Percentiles rank a stretch among this genome's conserved stretches.
These are phyloP conservation scores for Cossypha dichroa DNA, from an alignment of 2,797 vertebrate genomes.

Conservation along the genomic window DNA sequence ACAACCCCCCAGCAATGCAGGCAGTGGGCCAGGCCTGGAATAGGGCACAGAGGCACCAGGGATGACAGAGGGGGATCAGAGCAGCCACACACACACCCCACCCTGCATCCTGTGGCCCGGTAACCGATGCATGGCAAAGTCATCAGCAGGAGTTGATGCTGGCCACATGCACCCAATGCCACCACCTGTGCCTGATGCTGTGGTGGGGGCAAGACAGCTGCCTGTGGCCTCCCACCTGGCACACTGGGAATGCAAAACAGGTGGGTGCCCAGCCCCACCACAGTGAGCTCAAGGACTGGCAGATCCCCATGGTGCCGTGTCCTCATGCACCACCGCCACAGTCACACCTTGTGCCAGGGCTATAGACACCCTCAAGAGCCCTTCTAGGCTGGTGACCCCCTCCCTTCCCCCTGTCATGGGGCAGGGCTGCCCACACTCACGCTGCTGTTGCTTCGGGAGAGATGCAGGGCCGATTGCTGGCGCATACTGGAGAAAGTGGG, in stretches of 20 bases:
- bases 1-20: conserved; percentile 13
- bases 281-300: not conserved
- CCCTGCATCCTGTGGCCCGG: not conserved
- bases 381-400: not conserved
- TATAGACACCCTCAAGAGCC: not conserved
- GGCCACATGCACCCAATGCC: fast-evolving
- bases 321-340: not conserved
- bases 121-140: fast-evolving
- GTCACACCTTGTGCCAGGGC: not conserved
- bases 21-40: conserved; percentile 14
- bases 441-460: conserved; percentile 72
- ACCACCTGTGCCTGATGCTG: not conserved
- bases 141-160: fast-evolving
- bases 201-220: conserved; percentile 29
- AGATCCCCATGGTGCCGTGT: not conserved
- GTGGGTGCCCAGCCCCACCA: fast-evolving
- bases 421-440: conserved; percentile 71
- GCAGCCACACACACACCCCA: not conserved
- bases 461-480: conserved; percentile 75
- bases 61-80: not conserved
- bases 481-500: conserved; percentile 81
- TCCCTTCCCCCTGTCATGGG: not conserved
- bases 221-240: not conserved
- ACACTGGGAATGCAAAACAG: fast-evolving
- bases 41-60: not conserved